phyloP scores from a whole-genome alignment of 1,140 invertebrate genomes.

The Bombus breviceps region DNA sequence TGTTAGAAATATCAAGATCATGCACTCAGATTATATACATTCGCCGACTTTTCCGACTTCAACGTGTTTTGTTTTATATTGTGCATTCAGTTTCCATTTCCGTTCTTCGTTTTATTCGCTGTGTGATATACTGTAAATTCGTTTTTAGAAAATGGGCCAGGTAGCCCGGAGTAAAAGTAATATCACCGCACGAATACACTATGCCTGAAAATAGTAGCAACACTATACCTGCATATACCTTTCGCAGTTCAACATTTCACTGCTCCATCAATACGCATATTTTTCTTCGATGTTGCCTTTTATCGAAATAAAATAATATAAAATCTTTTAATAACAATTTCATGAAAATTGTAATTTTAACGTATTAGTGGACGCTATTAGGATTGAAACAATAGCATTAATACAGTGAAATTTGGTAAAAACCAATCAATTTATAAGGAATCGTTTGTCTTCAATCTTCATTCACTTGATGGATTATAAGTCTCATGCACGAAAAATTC shows the following conservation, averaged over 20 bases:
- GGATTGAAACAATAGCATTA: too few relatives aligned
- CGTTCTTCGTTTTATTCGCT: not conserved
- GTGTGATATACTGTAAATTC: not conserved
- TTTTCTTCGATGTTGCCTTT: too few relatives aligned
- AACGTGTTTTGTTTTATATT: not conserved
- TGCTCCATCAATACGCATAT: too few relatives aligned
- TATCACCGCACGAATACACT: not conserved
- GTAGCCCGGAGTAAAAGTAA: not conserved
- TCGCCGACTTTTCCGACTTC: too few relatives aligned
- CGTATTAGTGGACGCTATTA: too few relatives aligned
- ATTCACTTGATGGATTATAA: not conserved
- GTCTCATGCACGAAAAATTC: not conserved
- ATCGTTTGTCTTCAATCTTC: not conserved
- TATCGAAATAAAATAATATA: not conserved
- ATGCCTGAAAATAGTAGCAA: not conserved
- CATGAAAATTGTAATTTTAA: too few relatives aligned
- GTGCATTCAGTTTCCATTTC: not conserved
- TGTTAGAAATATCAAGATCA: conserved; percentile 1
- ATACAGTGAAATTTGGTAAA: not conserved
- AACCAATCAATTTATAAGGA: too few relatives aligned
- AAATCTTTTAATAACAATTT: not conserved
- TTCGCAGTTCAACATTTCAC: too few relatives aligned
- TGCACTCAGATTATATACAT: not conserved
- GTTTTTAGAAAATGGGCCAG: not conserved
- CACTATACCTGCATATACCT: too few relatives aligned